Conservation (phyloP, 2,888 invertebrate species). For the Caenorhabditis becei region DNA sequence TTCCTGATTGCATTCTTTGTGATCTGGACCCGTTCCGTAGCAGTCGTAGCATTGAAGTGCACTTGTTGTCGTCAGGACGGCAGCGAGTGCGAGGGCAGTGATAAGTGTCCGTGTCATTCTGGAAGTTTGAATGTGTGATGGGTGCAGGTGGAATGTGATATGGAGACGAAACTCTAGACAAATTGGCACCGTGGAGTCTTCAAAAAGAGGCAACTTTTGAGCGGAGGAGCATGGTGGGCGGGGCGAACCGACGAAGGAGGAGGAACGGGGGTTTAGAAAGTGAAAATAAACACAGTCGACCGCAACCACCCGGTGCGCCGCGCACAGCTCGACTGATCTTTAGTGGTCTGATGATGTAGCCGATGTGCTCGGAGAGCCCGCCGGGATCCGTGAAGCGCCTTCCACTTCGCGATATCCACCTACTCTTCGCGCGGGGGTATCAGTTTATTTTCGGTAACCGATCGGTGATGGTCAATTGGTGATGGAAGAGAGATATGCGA, state of each 20-base stretch:
- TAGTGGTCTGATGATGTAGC: slow-evolving; percentile 57
- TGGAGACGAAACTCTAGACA: slow-evolving; percentile 26
- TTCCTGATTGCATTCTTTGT: slow-evolving; percentile 71
- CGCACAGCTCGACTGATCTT: slow-evolving; percentile 45
- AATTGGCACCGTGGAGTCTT: slow-evolving; percentile 39
- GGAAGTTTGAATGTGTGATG: background rate
- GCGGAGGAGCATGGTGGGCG: slow-evolving; percentile 3
- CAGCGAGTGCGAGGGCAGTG: slow-evolving; percentile 19
- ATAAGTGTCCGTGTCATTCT: slow-evolving; percentile 41
- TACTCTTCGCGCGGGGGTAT: slow-evolving; percentile 23
- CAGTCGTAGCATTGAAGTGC: slow-evolving; percentile 75
- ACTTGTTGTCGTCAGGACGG: slow-evolving; percentile 7
- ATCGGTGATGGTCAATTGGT: slow-evolving; percentile 31
- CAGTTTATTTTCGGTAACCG: slow-evolving; percentile 53
- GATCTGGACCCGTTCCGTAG: slow-evolving; percentile 73
- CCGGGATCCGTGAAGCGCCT: slow-evolving; percentile 26
- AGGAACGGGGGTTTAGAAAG: slow-evolving; percentile 56
- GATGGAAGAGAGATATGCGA: slow-evolving; percentile 37
- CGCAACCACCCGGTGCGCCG: slow-evolving; percentile 32
- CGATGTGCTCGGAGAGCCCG: slow-evolving; percentile 12
- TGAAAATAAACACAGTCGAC: slow-evolving; percentile 57
- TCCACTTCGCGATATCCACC: slow-evolving; percentile 17
- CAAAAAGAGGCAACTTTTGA: slow-evolving; percentile 51
- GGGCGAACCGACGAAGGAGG: slow-evolving; percentile 39
- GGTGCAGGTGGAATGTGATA: background rate